Evolutionary conservation across 2,888 invertebrate genomes (phyloP).

Genomic region (Nomada hirtipes): DNA sequence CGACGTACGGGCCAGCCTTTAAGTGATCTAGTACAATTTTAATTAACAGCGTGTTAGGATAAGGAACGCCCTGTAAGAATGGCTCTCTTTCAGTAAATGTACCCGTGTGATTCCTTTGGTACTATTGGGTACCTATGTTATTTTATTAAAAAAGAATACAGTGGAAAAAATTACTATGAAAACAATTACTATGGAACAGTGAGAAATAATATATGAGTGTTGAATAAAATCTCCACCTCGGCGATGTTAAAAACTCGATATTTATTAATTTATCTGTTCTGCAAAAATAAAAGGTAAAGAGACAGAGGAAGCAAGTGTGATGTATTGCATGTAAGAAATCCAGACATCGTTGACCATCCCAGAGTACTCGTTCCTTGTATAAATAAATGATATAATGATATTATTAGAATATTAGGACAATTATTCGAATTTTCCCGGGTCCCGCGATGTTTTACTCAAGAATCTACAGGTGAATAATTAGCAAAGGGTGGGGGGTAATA

Average conservation of each 20-base stretch:
- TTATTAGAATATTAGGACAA: too few species aligned
- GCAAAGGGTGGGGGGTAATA: neutral
- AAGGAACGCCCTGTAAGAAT: slow-evolving; percentile 40
- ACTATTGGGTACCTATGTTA: too few species aligned
- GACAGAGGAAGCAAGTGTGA: neutral
- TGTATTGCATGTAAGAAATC: neutral
- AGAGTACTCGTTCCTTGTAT: neutral
- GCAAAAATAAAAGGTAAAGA: too few species aligned
- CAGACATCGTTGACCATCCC: neutral
- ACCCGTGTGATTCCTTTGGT: too few species aligned
- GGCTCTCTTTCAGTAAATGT: slow-evolving; percentile 58
- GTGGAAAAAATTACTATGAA: too few species aligned
- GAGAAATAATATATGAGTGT: too few species aligned
- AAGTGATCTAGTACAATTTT: slow-evolving; percentile 61
- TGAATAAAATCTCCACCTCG: too few species aligned
- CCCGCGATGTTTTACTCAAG: neutral
- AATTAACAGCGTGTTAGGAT: slow-evolving; percentile 33
- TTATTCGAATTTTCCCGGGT: too few species aligned
- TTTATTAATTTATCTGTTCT: too few species aligned
- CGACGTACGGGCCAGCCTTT: slow-evolving; percentile 81
- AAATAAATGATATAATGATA: slow-evolving; percentile 17
- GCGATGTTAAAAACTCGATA: too few species aligned
- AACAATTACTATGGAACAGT: too few species aligned
- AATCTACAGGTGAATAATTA: neutral
- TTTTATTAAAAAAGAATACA: too few species aligned